Percentiles rank a stretch among this genome's conserved stretches.
Conservation (phyloP, 2,888 invertebrate genomes). For the Spodoptera picta region DNA sequence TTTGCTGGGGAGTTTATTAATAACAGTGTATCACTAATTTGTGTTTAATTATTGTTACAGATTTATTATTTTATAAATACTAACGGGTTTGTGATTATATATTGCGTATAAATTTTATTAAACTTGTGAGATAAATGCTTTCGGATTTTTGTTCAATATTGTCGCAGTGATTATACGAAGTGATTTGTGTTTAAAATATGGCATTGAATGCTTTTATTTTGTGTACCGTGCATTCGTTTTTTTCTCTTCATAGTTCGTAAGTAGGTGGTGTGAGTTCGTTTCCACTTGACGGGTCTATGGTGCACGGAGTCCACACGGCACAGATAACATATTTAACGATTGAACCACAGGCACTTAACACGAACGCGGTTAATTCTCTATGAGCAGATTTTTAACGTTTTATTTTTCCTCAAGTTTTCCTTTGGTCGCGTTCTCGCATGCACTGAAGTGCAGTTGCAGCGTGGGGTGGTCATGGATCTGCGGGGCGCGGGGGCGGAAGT, state of each 20-base stretch:
- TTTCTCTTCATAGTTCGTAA: conserved; percentile 86
- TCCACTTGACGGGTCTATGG: conserved; percentile 58
- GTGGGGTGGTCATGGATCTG: conserved; percentile 62
- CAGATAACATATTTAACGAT: conserved; percentile 46
- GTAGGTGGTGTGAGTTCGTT: conserved; percentile 53
- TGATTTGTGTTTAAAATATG: conserved; percentile 66
- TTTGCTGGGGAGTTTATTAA: conserved; percentile 78
- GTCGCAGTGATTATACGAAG: conserved; percentile 76
- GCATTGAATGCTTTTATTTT: conserved; percentile 63
- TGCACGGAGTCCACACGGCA: conserved; percentile 38
- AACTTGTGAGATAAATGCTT: conserved; percentile 69
- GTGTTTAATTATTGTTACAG: conserved; percentile 69
- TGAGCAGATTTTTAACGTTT: conserved; percentile 50
- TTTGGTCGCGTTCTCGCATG: conserved; percentile 77
- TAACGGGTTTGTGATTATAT: conserved; percentile 81
- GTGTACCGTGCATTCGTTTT: conserved; percentile 75
- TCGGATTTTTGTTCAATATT: conserved; percentile 67
- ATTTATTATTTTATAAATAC: conserved; percentile 57
- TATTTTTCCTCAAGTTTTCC: conserved; percentile 68
- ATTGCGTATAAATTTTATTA: conserved; percentile 75
- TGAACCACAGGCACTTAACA: conserved; percentile 30
- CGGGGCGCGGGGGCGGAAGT: conserved; percentile 70
- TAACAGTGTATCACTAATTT: conserved; percentile 68
- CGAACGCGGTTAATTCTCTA: conserved; percentile 40
- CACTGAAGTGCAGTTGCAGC: conserved; percentile 87